Evolutionary conservation across 2,797 vertebrate species (phyloP).

Genomic region (Molossus molossus): DNA sequence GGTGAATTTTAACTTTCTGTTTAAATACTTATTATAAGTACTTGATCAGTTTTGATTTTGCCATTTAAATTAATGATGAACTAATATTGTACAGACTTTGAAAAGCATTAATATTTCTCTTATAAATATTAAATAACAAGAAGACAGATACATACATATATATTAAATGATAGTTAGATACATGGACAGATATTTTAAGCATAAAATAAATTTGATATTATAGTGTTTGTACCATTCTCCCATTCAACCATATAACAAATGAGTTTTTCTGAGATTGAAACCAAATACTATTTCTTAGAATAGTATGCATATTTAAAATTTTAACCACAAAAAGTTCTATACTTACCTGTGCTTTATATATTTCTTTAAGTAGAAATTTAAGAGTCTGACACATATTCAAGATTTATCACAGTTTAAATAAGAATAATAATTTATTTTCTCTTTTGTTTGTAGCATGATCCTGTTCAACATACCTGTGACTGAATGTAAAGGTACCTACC

Average conservation of each 20-base stretch:
- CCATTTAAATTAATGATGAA: constrained; percentile 26
- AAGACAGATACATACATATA: background rate
- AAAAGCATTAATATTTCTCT: background rate
- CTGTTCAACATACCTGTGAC: background rate
- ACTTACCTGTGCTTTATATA: background rate
- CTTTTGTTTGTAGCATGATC: background rate
- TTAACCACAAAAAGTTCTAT: background rate
- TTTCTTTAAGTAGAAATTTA: background rate
- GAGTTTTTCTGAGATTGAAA: constrained; percentile 1
- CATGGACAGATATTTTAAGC: background rate
- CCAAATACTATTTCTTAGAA: background rate
- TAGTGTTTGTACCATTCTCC: background rate
- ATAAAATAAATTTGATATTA: background rate
- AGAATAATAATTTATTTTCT: background rate
- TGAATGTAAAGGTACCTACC: background rate
- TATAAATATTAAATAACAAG: background rate
- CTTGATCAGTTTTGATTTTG: constrained; percentile 17
- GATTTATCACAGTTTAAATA: background rate
- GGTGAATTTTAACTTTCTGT: background rate
- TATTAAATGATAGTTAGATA: background rate
- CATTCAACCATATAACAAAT: background rate
- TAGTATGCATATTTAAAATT: background rate
- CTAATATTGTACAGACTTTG: background rate
- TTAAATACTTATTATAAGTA: background rate
- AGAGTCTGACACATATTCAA: background rate